phyloP scores from a whole-genome alignment of 2,113 vertebrate species.

The Alosa alosa region DNA sequence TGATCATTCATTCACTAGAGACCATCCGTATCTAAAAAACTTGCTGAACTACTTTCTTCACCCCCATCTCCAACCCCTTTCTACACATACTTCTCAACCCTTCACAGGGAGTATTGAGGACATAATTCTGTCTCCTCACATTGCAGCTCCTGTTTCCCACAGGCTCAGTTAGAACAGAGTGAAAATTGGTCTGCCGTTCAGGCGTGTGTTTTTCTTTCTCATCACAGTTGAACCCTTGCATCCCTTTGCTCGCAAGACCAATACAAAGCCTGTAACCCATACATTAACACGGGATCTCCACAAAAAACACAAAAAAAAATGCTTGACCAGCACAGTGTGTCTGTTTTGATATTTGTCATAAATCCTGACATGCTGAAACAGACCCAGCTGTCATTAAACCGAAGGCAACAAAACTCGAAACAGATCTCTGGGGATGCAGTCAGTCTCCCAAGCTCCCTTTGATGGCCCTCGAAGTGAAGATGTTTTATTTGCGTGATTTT shows the following conservation, averaged over 20 bases:
- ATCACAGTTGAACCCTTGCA: neutral
- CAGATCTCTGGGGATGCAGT: conserved; percentile 42
- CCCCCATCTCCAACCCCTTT: neutral
- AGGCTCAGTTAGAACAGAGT: neutral
- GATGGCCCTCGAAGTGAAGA: conserved; percentile 19
- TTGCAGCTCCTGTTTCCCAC: neutral
- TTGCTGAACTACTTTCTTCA: neutral
- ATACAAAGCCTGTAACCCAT: neutral
- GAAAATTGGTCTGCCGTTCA: neutral
- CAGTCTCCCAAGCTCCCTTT: conserved; percentile 43
- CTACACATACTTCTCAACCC: neutral
- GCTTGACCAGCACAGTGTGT: conserved; percentile 18
- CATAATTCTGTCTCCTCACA: neutral
- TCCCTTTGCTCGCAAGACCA: neutral
- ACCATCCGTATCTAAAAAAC: neutral
- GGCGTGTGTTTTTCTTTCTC: neutral
- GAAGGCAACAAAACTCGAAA: conserved; percentile 49
- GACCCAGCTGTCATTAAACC: neutral
- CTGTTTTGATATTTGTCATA: conserved; percentile 23
- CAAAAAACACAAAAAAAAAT: neutral
- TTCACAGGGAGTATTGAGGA: neutral
- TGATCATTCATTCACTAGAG: conserved; percentile 44
- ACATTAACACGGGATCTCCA: neutral
- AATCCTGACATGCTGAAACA: neutral
- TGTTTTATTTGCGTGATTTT: conserved; percentile 52